Percentiles rank a stretch among this genome's conserved stretches.
phyloP scores from a whole-genome alignment of 2,113 vertebrate species.

The Mobula hypostoma region DNA sequence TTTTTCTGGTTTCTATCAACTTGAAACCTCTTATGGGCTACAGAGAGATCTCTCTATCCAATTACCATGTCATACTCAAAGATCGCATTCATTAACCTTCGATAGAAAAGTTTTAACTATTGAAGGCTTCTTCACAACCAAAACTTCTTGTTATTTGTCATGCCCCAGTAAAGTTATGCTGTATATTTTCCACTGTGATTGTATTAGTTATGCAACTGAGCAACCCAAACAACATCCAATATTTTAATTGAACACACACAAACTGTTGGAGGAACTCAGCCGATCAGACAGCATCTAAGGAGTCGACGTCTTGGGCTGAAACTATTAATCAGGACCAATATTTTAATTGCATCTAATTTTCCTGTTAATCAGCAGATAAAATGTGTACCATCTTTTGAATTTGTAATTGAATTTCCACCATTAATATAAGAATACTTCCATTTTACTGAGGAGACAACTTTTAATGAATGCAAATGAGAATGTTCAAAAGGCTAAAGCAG shows the following conservation, averaged over 20 bases:
- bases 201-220: not conserved
- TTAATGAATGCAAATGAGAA: not conserved
- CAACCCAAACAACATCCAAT: too few species aligned
- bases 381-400: not conserved
- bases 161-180: not conserved
- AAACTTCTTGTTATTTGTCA: not conserved
- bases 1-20: not conserved
- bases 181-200: not conserved
- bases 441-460: not conserved
- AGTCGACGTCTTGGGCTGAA: too few species aligned
- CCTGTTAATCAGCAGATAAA: not conserved
- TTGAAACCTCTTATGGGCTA: not conserved
- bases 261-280: too few species aligned
- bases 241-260: not conserved
- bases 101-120: not conserved
- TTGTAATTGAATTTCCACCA: not conserved
- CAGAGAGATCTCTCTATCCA: not conserved
- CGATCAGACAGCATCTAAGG: too few species aligned
- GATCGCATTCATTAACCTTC: too few species aligned
- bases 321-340: too few species aligned
- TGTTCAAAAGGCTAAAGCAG: not conserved
- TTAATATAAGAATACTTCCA: not conserved
- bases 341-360: not conserved
- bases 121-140: not conserved
- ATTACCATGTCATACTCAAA: not conserved